Evolutionary conservation across 2,888 invertebrate genomes (phyloP).

Genomic region (Sicus ferrugineus): DNA sequence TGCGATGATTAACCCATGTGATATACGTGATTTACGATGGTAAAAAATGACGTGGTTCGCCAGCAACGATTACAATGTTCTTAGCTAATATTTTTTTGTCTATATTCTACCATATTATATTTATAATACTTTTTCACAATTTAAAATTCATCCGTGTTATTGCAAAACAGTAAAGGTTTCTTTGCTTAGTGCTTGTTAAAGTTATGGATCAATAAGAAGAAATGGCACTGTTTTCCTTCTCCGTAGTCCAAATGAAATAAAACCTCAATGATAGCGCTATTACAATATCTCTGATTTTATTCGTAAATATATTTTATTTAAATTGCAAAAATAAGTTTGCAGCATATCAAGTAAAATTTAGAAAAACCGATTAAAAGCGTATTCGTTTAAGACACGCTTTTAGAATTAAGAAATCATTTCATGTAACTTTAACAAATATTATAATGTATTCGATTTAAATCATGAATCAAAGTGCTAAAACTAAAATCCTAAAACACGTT

Average conservation of each 20-base stretch:
- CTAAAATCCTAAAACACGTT: background rate
- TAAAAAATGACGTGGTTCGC: background rate
- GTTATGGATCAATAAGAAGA: too few species aligned
- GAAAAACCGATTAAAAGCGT: too few species aligned
- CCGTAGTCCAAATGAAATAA: too few species aligned
- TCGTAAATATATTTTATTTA: too few species aligned
- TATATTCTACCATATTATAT: background rate
- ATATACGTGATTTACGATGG: conserved; percentile 32
- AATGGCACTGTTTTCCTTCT: too few species aligned
- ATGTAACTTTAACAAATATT: too few species aligned
- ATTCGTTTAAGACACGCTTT: too few species aligned
- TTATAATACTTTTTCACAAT: background rate
- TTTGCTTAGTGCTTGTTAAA: background rate
- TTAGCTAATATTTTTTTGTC: conserved; percentile 12
- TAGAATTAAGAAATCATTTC: too few species aligned
- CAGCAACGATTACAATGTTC: background rate
- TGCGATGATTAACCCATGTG: conserved; percentile 33
- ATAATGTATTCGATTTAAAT: background rate
- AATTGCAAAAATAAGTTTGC: too few species aligned
- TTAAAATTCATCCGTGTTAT: background rate
- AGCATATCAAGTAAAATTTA: too few species aligned
- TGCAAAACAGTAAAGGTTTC: background rate
- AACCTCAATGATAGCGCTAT: too few species aligned
- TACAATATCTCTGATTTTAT: too few species aligned
- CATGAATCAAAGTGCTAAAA: background rate